Base-by-base conservation (phyloP, 2,113 vertebrate genomes). In the Oryzias melastigma region DNA sequence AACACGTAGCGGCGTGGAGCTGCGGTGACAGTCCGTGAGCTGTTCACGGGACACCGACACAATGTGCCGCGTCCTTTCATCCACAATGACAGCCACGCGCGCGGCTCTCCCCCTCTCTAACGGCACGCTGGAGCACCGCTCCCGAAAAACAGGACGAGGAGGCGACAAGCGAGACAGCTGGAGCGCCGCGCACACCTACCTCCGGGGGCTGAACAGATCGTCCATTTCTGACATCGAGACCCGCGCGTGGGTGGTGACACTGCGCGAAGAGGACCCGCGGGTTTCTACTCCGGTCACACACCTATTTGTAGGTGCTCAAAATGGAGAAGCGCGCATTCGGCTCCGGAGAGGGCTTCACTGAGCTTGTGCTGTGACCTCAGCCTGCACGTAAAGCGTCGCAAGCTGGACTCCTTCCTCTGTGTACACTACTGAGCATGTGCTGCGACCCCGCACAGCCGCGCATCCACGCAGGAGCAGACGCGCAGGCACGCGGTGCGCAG, bases 301-400 rank as follows among this genome's bases (percentile, higher is more conserved):
- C 87, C 87, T 89, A 77, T 83, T 72, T 78, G 59, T 81, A 87
- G 88, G 92, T 91, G 88, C 94, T 94, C 95, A 98, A 99, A 97
- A 99, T 98, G 97, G 97, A 97, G 96, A 95, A 92, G 86, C 94
- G 89, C 92, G 94, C 94, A 93, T 93, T 72, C 93, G 90, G 90
- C 91, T 80, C 52, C 63, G 81, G 93, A 92, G 93, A 93, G 90
- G 86, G 76, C 56, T 83, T 74, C 93, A 94, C 96, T 91, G 95
- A 96, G 95, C 95, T 93, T 93, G 95, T 96, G 96, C 95, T 94
- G 86, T 97, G 97, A 98, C 97, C 97, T 97, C 94, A 95, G 95
- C 93, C 92, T 87, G 90, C 93, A 92, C 94, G 94, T 92, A 94
- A 93, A 87, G 92, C 93, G 94, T 91, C 91, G 80, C 71, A 12